Evolutionary conservation across 1,140 invertebrate species (phyloP).

Genomic region (Drosophila obscura): DNA sequence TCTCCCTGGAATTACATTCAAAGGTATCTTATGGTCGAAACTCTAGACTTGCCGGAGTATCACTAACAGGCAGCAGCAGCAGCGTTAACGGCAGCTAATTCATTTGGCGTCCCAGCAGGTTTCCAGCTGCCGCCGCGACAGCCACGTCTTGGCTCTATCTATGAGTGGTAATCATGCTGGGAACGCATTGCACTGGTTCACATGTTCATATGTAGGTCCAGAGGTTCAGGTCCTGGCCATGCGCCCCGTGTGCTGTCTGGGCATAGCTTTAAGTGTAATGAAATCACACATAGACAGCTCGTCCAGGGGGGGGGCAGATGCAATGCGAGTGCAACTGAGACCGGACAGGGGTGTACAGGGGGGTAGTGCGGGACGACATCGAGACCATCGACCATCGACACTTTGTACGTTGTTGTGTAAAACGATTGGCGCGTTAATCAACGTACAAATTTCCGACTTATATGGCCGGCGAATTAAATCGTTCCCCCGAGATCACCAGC

Average conservation of each 20-base stretch:
- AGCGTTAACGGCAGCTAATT: conserved; percentile 62
- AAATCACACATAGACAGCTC: conserved; percentile 69
- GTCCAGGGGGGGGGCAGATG: conserved; percentile 16
- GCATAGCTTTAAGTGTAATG: conserved; percentile 71
- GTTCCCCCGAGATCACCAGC: conserved; percentile 72
- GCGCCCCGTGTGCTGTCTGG: conserved; percentile 1
- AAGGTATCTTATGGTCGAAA: conserved; percentile 5
- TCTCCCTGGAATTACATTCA: no score
- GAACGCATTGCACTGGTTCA: conserved; percentile 61
- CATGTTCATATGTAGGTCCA: conserved; percentile 38
- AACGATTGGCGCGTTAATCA: conserved; percentile 82
- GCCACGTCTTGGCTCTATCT: conserved; percentile 53
- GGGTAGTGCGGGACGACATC: conserved; percentile 12
- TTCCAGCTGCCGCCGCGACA: conserved; percentile 34
- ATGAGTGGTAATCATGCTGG: conserved; percentile 75
- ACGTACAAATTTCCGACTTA: conserved; percentile 81
- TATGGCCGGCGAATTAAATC: conserved; percentile 80
- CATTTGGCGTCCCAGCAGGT: conserved; percentile 76
- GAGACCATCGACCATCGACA: conserved; percentile 73
- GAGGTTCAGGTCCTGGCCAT: conserved; percentile 30
- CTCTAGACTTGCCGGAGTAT: neutral
- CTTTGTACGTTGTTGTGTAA: conserved; percentile 78
- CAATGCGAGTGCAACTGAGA: conserved; percentile 11
- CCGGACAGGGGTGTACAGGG: neutral
- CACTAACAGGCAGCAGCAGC: conserved; percentile 13